A percentile compares a stretch with the other conserved stretches of the same genome.
Evolutionary conservation across 2,113 vertebrate genomes (phyloP).

Genomic region (Puntigrus tetrazona): DNA sequence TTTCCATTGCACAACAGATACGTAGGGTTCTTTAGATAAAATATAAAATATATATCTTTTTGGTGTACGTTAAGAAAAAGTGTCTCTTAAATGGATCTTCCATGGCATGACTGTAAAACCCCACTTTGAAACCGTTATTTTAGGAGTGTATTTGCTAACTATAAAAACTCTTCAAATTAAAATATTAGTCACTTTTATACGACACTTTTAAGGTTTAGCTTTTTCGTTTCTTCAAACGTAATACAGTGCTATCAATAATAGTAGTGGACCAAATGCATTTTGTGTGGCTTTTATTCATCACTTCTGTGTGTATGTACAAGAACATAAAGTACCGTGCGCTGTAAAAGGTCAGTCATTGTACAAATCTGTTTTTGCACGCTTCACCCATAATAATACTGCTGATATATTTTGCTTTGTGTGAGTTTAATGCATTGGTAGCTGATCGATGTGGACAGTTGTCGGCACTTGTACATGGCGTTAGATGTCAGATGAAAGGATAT

Average conservation of each 20-base stretch:
- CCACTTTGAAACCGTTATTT: neutral
- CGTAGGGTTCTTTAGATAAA: too few species aligned
- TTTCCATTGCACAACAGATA: too few species aligned
- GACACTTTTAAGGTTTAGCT: neutral
- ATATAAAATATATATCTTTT: too few species aligned
- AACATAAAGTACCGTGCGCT: neutral
- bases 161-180: neutral
- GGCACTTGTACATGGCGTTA: conserved; percentile 15
- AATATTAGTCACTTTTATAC: neutral
- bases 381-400: neutral
- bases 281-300: neutral
- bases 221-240: neutral
- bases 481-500: conserved; percentile 37
- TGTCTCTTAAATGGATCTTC: neutral
- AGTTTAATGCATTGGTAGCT: neutral
- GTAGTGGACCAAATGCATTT: neutral
- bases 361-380: neutral
- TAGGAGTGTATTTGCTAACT: neutral
- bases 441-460: neutral
- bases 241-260: neutral
- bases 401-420: neutral
- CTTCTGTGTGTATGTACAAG: neutral
- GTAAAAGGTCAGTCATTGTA: neutral
- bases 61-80: neutral
- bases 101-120: too few species aligned